These are phyloP conservation scores for Chaunax sp. DNA, from an alignment of 2,797 vertebrate genomes.

Conservation along the genomic window DNA sequence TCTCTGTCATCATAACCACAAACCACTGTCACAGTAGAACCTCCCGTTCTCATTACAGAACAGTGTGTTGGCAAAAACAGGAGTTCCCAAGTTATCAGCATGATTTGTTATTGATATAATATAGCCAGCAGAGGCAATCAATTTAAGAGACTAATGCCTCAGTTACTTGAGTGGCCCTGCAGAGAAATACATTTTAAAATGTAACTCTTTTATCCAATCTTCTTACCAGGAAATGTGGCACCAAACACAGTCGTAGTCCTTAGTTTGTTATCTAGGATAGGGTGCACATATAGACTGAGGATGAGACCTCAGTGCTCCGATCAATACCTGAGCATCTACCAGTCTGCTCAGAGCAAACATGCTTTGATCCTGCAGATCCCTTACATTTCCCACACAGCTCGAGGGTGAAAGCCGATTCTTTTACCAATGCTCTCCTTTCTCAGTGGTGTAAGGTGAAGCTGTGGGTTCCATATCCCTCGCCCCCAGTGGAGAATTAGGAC, in stretches of 20 bases:
- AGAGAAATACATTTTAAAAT: neutral
- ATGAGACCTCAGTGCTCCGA: constrained; percentile 41
- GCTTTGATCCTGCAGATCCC: constrained; percentile 68
- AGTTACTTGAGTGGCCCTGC: neutral
- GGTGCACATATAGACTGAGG: constrained; percentile 21
- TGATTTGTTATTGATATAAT: neutral
- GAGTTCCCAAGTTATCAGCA: neutral
- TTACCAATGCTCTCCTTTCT: constrained; percentile 45
- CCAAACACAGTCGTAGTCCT: neutral
- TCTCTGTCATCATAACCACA: constrained; percentile 43
- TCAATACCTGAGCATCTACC: constrained; percentile 59
- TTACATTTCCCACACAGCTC: constrained; percentile 59
- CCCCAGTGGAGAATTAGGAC: constrained; percentile 28
- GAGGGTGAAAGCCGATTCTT: constrained; percentile 63
- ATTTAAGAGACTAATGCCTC: neutral
- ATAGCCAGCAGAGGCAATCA: neutral
- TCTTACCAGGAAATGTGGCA: constrained; percentile 2
- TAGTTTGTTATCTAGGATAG: neutral
- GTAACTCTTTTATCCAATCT: constrained; percentile 3
- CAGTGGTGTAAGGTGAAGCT: constrained; percentile 53
- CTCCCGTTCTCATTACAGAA: neutral
- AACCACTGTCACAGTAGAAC: constrained; percentile 5
- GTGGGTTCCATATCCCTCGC: constrained; percentile 29
- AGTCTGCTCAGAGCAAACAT: constrained; percentile 53
- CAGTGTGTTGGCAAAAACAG: neutral